phyloP scores from a whole-genome alignment of 2,888 invertebrate genomes.

The Conus canariensis region DNA sequence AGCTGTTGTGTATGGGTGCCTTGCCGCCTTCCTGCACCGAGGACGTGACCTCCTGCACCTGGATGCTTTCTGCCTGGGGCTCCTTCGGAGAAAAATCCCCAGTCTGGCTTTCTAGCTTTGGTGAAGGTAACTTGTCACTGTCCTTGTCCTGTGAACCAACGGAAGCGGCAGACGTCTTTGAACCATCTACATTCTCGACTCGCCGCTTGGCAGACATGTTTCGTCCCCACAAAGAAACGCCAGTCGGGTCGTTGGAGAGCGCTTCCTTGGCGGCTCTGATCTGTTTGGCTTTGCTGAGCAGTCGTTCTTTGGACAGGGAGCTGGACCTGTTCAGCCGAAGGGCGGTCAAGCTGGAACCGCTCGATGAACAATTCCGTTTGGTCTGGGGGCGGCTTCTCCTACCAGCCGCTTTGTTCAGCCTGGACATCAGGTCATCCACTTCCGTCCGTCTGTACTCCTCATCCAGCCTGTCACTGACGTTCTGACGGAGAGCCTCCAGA shows the following conservation, averaged over 20 bases:
- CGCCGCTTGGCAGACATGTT: neutral
- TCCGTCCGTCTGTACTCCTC: neutral
- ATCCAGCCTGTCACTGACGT: neutral
- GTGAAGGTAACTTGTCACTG: neutral
- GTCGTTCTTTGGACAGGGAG: neutral
- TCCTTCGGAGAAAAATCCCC: neutral
- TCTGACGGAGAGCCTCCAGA: neutral
- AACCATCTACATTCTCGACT: neutral
- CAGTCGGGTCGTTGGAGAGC: neutral
- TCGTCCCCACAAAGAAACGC: neutral
- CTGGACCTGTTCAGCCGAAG: neutral
- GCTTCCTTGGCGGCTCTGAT: neutral
- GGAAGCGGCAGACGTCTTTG: neutral
- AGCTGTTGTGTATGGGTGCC: neutral
- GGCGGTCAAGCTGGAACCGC: neutral
- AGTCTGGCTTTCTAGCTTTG: neutral
- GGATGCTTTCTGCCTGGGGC: neutral
- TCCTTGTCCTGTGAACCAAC: neutral
- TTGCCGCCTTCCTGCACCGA: neutral
- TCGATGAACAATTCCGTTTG: neutral
- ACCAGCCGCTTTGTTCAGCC: neutral
- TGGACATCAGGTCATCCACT: neutral
- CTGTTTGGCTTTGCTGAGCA: neutral
- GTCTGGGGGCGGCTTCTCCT: neutral
- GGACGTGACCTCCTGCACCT: constrained; percentile 1